Conservation (phyloP, 2,888 invertebrate species). For the Cheilosia vernalis region DNA sequence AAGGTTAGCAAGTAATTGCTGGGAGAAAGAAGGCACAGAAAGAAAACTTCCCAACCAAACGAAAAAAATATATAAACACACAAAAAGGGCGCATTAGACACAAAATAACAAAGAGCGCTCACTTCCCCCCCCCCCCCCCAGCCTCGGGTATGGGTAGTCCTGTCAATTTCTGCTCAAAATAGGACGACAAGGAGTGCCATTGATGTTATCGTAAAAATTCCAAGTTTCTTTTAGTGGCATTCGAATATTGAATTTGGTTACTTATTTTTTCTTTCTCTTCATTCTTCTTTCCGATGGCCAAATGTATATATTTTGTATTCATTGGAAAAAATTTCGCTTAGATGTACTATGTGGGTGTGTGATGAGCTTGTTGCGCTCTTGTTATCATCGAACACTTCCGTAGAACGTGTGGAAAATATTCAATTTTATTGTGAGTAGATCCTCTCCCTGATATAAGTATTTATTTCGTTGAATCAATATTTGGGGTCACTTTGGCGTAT, state of each 20-base stretch:
- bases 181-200: slow-evolving; percentile 25
- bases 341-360: background rate
- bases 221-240: slow-evolving; percentile 11
- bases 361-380: slow-evolving; percentile 42
- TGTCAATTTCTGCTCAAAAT: slow-evolving; percentile 24
- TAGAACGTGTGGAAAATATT: slow-evolving; percentile 47
- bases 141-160: background rate
- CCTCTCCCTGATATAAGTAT: slow-evolving; percentile 23
- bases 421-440: slow-evolving; percentile 43
- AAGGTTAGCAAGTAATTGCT: slow-evolving; percentile 49
- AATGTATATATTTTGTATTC: slow-evolving; percentile 29
- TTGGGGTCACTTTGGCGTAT: slow-evolving; percentile 36
- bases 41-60: background rate
- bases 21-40: slow-evolving; percentile 5
- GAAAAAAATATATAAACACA: background rate
- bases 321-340: slow-evolving; percentile 16
- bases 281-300: background rate
- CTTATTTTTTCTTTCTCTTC: background rate
- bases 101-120: background rate
- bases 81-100: slow-evolving; percentile 2
- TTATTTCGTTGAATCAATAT: slow-evolving; percentile 25
- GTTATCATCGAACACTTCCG: slow-evolving; percentile 31
- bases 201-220: slow-evolving; percentile 40
- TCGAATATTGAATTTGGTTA: slow-evolving; percentile 22
- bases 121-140: background rate